These are phyloP conservation scores for Trichomalopsis sarcophagae DNA, from an alignment of 1,140 invertebrate genomes.

Conservation along the genomic window DNA sequence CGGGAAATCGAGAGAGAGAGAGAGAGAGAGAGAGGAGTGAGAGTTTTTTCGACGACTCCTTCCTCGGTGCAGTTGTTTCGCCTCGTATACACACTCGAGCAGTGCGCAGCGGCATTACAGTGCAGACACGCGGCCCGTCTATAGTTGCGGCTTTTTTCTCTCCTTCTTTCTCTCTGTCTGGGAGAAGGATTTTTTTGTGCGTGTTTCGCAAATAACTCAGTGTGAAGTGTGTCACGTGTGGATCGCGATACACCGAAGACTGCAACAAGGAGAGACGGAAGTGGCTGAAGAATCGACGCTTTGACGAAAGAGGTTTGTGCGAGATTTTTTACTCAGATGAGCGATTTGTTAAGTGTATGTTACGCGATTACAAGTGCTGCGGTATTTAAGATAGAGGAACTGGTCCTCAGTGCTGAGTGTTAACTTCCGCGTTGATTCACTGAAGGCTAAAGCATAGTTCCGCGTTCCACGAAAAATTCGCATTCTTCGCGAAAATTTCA, in stretches of 20 bases:
- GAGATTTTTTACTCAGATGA: slow-evolving; percentile 28
- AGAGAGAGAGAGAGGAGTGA: slow-evolving; percentile 23
- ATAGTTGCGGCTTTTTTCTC: background rate
- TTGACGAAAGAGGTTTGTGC: slow-evolving; percentile 63
- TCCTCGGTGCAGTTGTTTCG: background rate
- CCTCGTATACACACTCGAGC: background rate
- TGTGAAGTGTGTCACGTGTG: slow-evolving; percentile 38
- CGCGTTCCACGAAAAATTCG: too few species aligned
- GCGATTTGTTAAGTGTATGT: too few species aligned
- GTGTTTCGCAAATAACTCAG: background rate
- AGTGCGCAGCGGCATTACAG: background rate
- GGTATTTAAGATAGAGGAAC: background rate
- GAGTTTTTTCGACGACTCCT: background rate
- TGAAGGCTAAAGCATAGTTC: too few species aligned
- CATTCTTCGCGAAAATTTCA: too few species aligned
- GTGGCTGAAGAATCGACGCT: background rate
- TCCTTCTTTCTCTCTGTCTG: background rate
- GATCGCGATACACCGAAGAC: too few species aligned
- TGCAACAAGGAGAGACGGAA: background rate
- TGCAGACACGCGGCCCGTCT: background rate
- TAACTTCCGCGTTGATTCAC: background rate
- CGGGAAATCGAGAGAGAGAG: background rate
- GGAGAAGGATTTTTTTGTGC: background rate
- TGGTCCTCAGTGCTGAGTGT: background rate
- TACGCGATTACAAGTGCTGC: too few species aligned